Conservation (phyloP, 2,113 vertebrate species). For the Scortum barcoo region DNA sequence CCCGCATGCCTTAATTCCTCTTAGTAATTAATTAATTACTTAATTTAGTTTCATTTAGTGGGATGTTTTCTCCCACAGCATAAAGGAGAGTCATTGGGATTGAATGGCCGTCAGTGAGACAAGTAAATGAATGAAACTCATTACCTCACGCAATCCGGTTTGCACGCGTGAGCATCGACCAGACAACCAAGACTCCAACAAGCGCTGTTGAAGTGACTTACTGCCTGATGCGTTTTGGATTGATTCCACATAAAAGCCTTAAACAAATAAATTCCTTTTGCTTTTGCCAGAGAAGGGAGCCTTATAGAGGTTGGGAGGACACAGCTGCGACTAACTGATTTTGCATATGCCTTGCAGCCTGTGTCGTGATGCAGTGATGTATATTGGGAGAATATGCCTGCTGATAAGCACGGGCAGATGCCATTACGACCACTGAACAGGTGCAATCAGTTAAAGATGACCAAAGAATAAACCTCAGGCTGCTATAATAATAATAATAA, state of each 20-base stretch:
- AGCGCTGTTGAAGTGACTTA: background rate
- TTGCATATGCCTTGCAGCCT: background rate
- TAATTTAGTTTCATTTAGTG: background rate
- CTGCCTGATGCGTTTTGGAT: background rate
- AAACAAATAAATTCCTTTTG: conserved; percentile 19
- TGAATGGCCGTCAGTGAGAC: background rate
- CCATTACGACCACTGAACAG: background rate
- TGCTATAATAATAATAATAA: conserved; percentile 6
- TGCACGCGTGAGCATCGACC: background rate
- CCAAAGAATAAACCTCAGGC: background rate
- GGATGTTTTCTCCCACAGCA: background rate
- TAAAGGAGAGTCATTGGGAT: background rate
- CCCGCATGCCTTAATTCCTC: background rate
- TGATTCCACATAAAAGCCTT: conserved; percentile 21
- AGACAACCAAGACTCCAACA: background rate
- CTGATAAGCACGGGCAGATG: background rate
- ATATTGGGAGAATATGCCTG: background rate
- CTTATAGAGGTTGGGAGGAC: background rate
- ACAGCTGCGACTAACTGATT: conserved; percentile 29
- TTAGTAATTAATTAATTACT: too few relatives aligned
- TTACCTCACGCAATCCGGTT: background rate
- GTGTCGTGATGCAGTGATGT: background rate
- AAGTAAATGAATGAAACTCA: background rate
- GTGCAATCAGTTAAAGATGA: background rate
- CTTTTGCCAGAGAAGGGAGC: conserved; percentile 9